Evolutionary conservation across 1,140 invertebrate species (phyloP), one percentile per base, ranked within the genome.

Genomic region (Idris sp.): DNA sequence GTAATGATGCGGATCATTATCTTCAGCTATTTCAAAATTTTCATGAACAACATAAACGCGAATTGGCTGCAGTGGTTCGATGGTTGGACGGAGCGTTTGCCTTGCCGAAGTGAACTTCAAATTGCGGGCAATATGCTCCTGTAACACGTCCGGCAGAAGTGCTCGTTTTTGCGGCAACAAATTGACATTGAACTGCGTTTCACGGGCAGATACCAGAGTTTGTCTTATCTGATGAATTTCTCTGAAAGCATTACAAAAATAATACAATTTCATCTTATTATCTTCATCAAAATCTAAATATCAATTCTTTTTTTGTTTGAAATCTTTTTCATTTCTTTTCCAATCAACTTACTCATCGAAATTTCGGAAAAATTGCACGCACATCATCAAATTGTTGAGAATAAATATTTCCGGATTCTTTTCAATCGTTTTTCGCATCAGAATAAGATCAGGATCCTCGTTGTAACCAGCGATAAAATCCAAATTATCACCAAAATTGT

Each of bases 311-410:
- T n/a, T n/a, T n/a, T n/a, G n/a, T n/a, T n/a, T n/a, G n/a, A n/a
- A n/a, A n/a, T n/a, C n/a, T n/a, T 13, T 11, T 4, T 18, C 31
- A 25, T 2, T 25, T 31, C 8, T 8, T 48, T 38, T 15, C 22
- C 8, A 33, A 13, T 31, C 16, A 46, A 86, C 89, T 89, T 86
- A 94, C 93, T 90, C 89, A 72, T 94, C 91, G 78, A 90, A 95
- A 83, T 95, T 92, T 35, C 91, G 88, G 56, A 94, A 94, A 84
- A 95, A 94, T 79, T 94, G 92, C 2, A 93, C 86, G 18, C 91
- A 91, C 79, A 95, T 87, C 58, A 94, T 87, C 18, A 95, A 89
- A 79, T 95, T 93, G 78, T 95, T 94, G 0, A 95, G 81, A 1
- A 95, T 84, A 79, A 95, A 95, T 0, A 89, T 86, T 72, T 93